Conservation (phyloP, 92 coral and sea anemone species). For the Muricea muricata region DNA sequence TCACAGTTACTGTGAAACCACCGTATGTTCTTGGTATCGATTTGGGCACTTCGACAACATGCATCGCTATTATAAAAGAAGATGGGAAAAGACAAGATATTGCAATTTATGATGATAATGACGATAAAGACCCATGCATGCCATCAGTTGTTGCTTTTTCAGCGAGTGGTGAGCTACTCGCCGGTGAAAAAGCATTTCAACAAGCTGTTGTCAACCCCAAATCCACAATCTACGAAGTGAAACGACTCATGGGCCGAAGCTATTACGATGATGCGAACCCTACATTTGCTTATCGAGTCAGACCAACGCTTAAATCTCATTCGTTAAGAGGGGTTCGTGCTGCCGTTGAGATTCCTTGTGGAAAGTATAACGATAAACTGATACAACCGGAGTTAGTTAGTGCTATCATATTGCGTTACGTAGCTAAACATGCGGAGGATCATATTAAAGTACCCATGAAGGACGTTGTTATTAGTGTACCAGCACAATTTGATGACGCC, state of each 20-base stretch:
- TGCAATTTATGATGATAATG: neutral
- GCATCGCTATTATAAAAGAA: slow-evolving; percentile 19
- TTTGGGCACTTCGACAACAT: slow-evolving; percentile 34
- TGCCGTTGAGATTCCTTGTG: slow-evolving; percentile 40
- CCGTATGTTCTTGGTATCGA: slow-evolving; percentile 42
- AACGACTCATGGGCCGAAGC: slow-evolving; percentile 50
- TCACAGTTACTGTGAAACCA: slow-evolving; percentile 5
- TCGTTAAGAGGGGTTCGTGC: slow-evolving; percentile 40
- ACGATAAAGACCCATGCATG: slow-evolving; percentile 25
- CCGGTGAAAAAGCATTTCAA: slow-evolving; percentile 18
- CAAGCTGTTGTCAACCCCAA: slow-evolving; percentile 25
- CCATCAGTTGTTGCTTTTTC: slow-evolving; percentile 36
- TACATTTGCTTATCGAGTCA: slow-evolving; percentile 20
- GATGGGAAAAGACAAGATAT: slow-evolving; percentile 21
- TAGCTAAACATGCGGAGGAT: slow-evolving; percentile 13
- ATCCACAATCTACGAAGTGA: slow-evolving; percentile 33
- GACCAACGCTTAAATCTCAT: slow-evolving; percentile 41
- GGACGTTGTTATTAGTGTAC: slow-evolving; percentile 42
- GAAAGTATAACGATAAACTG: slow-evolving; percentile 11
- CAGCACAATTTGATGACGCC: slow-evolving; percentile 37
- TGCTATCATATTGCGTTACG: slow-evolving; percentile 27
- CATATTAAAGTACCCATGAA: neutral
- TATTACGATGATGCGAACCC: slow-evolving; percentile 21
- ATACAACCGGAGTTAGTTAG: slow-evolving; percentile 34
- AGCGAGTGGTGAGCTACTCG: neutral